Conservation (phyloP, 2,888 invertebrate species). For the Dicycla oo region DNA sequence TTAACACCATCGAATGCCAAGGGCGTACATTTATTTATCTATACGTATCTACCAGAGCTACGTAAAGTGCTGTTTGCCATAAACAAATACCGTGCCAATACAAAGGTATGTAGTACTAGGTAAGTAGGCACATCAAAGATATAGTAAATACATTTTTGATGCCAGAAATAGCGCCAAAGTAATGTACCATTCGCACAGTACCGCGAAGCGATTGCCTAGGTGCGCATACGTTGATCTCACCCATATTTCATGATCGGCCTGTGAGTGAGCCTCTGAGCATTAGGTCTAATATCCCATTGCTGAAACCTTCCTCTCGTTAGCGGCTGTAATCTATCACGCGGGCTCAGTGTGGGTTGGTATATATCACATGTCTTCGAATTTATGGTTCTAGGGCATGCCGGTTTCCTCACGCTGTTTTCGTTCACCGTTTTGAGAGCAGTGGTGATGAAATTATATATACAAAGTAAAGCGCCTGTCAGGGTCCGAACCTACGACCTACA, state of each 20-base stretch:
- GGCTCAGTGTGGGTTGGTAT: too few species aligned
- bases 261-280: slow-evolving; percentile 39
- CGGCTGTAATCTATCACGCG: too few species aligned
- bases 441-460: too few species aligned
- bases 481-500: too few species aligned
- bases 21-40: slow-evolving; percentile 54
- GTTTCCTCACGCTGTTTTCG: too few species aligned
- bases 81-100: slow-evolving; percentile 40
- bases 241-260: slow-evolving; percentile 42
- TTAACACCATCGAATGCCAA: slow-evolving; percentile 51
- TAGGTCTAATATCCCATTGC: too few species aligned
- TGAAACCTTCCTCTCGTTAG: too few species aligned
- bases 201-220: slow-evolving; percentile 48
- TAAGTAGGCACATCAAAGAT: slow-evolving; percentile 32
- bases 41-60: slow-evolving; percentile 25
- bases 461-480: too few species aligned
- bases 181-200: slow-evolving; percentile 43
- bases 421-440: too few species aligned
- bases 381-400: too few species aligned
- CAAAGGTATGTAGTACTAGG: neutral
- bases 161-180: slow-evolving; percentile 56
- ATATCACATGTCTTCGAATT: too few species aligned
- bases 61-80: slow-evolving; percentile 39
- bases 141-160: slow-evolving; percentile 52
- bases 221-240: slow-evolving; percentile 40